phyloP scores from a whole-genome alignment of 2,113 vertebrate species.

The Microtus oregoni region DNA sequence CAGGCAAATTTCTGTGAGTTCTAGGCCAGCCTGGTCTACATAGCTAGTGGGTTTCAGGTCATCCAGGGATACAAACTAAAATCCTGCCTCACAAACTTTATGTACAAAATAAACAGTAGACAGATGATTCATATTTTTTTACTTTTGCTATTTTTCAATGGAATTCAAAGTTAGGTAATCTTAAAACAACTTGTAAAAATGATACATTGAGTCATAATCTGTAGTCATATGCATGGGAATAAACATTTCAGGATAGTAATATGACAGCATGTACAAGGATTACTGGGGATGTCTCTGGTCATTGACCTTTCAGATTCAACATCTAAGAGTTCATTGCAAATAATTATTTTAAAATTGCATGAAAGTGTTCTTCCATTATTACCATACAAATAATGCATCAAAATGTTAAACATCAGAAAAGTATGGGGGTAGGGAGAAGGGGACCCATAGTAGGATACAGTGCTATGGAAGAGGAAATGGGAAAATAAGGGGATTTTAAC shows the following conservation, averaged over 20 bases:
- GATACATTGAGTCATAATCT: background rate
- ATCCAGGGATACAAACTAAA: background rate
- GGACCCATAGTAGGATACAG: too few species aligned
- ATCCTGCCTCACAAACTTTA: background rate
- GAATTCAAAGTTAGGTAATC: background rate
- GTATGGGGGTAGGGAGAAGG: background rate
- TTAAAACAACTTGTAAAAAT: background rate
- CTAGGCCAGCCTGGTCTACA: too few species aligned
- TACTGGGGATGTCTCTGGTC: background rate
- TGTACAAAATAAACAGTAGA: background rate
- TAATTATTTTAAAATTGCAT: background rate
- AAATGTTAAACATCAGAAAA: background rate
- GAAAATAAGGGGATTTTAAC: background rate
- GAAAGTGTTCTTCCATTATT: background rate
- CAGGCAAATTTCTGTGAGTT: too few species aligned
- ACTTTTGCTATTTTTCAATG: background rate
- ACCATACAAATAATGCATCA: background rate
- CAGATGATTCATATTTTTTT: background rate
- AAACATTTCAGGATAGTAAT: background rate
- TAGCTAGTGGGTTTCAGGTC: too few species aligned
- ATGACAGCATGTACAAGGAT: background rate
- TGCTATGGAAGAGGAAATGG: background rate
- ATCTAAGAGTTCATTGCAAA: constrained; percentile 12
- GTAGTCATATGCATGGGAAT: background rate
- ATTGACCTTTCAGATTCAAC: background rate